Base-by-base conservation (phyloP, 2,888 invertebrate genomes). In the Leptinotarsa rubiginosa region DNA sequence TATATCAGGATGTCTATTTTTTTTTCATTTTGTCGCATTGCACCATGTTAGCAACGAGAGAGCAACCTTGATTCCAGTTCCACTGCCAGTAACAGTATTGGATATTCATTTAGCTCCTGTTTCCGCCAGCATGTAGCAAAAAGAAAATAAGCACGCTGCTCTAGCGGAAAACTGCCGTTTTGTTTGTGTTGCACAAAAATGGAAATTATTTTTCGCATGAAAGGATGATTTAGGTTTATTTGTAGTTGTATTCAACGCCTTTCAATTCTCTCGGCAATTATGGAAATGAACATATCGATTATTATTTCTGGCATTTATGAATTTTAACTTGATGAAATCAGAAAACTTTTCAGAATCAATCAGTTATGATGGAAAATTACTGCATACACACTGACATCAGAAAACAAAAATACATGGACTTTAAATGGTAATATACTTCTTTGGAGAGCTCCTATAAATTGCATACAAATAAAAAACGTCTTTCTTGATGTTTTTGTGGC, bases 71-170 rank as follows among this genome's bases (percentile, higher is more conserved):
- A 15, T 62, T 62, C 1, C 15, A 62, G 41, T 62, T 72, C 77
- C 20, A 75, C 77, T 77, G 75, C 47, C 47, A 41, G 79, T 80
- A 75, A 75, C 56, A 65, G 72, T 77, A 73, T 64, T 47, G 62
- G 52, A 59, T 49, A 67, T 64, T 20, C 54, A 25, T 20, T 47
- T 70, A 20, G 64, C 13, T 70, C 31, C 22, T 62, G 62, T 70
- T 47, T 62, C 16, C 20, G 25, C 18, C 56, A 41, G 4, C 12
- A 62, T 41, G 62, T n/a, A 62, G 62, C 41, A 31, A 62, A 62
- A 62, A 41, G 25, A 31, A 62, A 62, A 62, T 62, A n/a, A 62
- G 62, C 62, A n/a, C 16, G 25, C 41, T 41, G 41, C 7, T 62
- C 31, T 1, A 31, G 62, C 62, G 62, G 41, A 62, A 62, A 41